phyloP scores from a whole-genome alignment of 2,797 vertebrate species.

The Ctenochaetus hawaiiensis region DNA sequence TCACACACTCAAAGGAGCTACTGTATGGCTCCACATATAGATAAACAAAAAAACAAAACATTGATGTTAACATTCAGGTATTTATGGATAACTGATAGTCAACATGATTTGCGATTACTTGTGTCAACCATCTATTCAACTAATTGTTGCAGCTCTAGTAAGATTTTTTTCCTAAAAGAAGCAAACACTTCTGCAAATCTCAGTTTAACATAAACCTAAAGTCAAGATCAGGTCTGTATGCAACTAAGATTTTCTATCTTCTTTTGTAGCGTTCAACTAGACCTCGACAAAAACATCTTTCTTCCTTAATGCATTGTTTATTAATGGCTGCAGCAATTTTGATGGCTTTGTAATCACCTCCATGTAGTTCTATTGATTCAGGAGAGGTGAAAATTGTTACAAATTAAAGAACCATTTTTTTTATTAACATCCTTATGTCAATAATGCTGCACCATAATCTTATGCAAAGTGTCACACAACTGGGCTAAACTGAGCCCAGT shows the following conservation, averaged over 20 bases:
- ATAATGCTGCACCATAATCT: constrained; percentile 1
- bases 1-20: background rate
- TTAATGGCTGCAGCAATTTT: background rate
- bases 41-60: too few relatives aligned
- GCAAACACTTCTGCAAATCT: background rate
- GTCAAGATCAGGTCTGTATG: background rate
- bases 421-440: background rate
- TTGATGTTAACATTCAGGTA: too few relatives aligned
- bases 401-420: background rate
- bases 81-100: background rate
- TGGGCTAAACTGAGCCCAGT: background rate
- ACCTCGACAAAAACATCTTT: background rate
- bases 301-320: background rate
- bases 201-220: background rate
- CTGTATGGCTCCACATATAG: background rate
- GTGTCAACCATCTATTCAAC: background rate
- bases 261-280: background rate
- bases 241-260: background rate
- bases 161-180: background rate
- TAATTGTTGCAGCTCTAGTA: background rate
- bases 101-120: background rate
- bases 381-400: background rate
- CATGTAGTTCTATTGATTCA: background rate
- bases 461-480: background rate
- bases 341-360: background rate